Base-by-base conservation (phyloP, 2,113 vertebrate species). In the Thalassarche chlororhynchos region DNA sequence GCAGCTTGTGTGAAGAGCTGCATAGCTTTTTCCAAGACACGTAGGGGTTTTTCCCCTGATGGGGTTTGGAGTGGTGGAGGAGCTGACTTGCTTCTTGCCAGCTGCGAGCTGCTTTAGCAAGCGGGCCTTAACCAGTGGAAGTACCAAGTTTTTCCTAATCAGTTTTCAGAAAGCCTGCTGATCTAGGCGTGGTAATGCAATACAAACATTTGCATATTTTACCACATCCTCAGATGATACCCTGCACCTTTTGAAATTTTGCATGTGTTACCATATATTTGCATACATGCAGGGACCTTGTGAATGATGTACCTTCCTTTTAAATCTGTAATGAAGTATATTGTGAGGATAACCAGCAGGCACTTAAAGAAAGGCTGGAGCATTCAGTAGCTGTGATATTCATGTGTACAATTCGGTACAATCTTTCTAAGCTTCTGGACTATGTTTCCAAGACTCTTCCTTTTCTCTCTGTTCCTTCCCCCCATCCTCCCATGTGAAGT, bases 191-290 rank as follows among this genome's bases (percentile, higher is more conserved):
- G 70, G 42, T 71, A 77, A 71, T 81, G 72, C 64, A 49, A 44
- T 82, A 87, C 40, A 95, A 79, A 80, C 51, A 77, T 55, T 89
- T 87, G 74, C 44, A 40, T 89, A 49, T 91, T 91, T 90, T 96
- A 70, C 57, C 58, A 72, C 66, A 64, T 88, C 70, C 66, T 90
- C 19, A 17, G 52, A 42, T 40, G 57, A 84, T 62, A 58, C 52
- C 32, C 62, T 64, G 54, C 58, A 85, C 85, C 82, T 89, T 84
- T 71, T 65, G 44, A 85, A 64, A 60, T 83, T 76, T 94, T 84
- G 81, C 82, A 66, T 68, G 46, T 58, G 54, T 70, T 90, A 42
- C 19, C 42, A 49, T 82, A 20, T 87, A 60, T 91, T 95, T 97
- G 90, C 70, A 71, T 82, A 62, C 69, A 75, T 2, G 8, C 15